These are phyloP conservation scores for Aleiodes leptofemur DNA, from an alignment of 2,888 invertebrate species.

Conservation along the genomic window DNA sequence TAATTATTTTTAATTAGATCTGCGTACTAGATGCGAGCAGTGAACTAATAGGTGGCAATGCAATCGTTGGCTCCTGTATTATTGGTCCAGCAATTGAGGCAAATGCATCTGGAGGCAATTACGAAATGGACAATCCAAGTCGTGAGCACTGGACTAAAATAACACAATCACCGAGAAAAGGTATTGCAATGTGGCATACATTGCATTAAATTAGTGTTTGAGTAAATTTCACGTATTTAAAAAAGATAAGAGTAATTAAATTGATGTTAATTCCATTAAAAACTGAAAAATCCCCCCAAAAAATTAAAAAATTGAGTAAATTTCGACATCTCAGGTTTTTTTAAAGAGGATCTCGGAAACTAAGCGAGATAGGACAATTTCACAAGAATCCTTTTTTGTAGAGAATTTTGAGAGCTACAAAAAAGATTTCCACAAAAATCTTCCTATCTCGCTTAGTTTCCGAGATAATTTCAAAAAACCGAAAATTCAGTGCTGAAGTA, in stretches of 20 bases:
- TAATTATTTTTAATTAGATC: constrained; percentile 71
- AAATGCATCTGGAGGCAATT: constrained; percentile 73
- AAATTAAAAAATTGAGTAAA: too few species aligned
- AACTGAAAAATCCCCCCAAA: too few species aligned
- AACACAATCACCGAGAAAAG: constrained; percentile 90
- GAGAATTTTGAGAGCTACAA: too few species aligned
- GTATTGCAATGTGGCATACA: constrained; percentile 94
- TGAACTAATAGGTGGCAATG: constrained; percentile 80
- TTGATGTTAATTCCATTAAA: neutral
- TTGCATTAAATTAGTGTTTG: constrained; percentile 72
- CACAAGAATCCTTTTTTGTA: too few species aligned
- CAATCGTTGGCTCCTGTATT: constrained; percentile 83
- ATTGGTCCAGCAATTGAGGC: constrained; percentile 78
- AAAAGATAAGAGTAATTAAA: too few species aligned
- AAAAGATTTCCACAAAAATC: too few species aligned
- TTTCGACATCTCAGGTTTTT: too few species aligned
- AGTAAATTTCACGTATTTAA: neutral
- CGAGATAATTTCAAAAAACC: too few species aligned
- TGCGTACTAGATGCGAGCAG: constrained; percentile 80
- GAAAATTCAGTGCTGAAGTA: too few species aligned
- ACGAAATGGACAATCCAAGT: constrained; percentile 77
- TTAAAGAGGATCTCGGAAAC: too few species aligned
- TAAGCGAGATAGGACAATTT: too few species aligned
- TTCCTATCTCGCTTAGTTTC: too few species aligned
- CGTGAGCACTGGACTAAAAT: constrained; percentile 93